phyloP scores from a whole-genome alignment of 2,888 invertebrate species.

The Hirtodrosophila confusa region DNA sequence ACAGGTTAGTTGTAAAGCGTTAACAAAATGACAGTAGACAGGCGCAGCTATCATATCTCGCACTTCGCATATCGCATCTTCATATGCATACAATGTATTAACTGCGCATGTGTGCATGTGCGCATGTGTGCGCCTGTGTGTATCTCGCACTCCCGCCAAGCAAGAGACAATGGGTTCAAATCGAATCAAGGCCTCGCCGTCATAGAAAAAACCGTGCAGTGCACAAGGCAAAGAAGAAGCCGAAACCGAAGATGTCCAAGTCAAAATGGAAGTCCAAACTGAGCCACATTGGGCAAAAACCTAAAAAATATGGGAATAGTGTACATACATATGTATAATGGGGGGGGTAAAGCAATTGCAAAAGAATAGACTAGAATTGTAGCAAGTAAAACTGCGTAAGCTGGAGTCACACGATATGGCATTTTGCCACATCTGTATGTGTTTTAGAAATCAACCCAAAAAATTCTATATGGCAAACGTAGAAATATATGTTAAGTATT shows the following conservation, averaged over 20 bases:
- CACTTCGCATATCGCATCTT: constrained; percentile 23
- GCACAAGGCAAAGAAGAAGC: constrained; percentile 22
- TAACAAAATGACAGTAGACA: constrained; percentile 30
- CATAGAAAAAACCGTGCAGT: constrained; percentile 21
- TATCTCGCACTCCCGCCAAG: constrained; percentile 30
- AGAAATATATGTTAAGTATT: no score
- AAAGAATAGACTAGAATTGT: no score
- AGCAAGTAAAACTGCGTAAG: no score
- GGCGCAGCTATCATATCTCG: constrained; percentile 20
- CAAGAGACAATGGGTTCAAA: constrained; percentile 35
- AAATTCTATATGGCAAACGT: no score
- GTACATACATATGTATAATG: no score
- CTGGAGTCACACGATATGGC: no score
- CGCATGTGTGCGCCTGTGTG: constrained; percentile 10
- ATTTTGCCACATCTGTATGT: no score
- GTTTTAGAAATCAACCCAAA: no score
- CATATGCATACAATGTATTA: constrained; percentile 18
- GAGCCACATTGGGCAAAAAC: constrained; percentile 30
- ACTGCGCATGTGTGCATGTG: constrained; percentile 3
- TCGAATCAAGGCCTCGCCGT: constrained; percentile 42
- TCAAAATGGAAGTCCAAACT: constrained; percentile 33
- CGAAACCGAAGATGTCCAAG: constrained; percentile 18
- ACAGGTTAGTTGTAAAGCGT: constrained; percentile 87
- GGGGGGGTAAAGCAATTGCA: no score
- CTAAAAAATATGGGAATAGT: constrained; percentile 3